These are phyloP conservation scores for Trissolcus japonicus DNA, from an alignment of 2,888 invertebrate species.

Conservation along the genomic window DNA sequence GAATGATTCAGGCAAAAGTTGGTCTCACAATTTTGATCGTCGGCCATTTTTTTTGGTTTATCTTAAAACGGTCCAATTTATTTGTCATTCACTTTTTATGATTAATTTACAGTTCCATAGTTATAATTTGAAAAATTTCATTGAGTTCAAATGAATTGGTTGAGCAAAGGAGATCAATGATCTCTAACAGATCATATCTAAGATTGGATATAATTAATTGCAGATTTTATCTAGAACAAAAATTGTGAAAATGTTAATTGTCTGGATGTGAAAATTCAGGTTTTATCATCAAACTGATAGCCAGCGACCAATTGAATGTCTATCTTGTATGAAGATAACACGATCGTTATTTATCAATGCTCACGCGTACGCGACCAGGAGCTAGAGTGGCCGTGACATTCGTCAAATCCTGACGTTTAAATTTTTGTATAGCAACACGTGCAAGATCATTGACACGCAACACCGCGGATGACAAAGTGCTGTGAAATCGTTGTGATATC, in stretches of 20 bases:
- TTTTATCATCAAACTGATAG: slow-evolving; percentile 66
- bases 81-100: neutral
- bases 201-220: too few relatives aligned
- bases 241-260: too few relatives aligned
- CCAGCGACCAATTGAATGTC: slow-evolving; percentile 65
- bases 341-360: slow-evolving; percentile 66
- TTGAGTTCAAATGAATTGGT: too few relatives aligned
- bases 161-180: too few relatives aligned
- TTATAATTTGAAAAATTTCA: too few relatives aligned
- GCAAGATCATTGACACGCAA: slow-evolving; percentile 1
- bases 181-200: too few relatives aligned
- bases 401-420: slow-evolving; percentile 9
- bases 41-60: neutral
- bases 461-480: too few relatives aligned
- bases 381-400: slow-evolving; percentile 58
- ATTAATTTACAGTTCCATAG: neutral
- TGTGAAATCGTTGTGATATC: too few relatives aligned
- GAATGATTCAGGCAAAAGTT: neutral
- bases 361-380: slow-evolving; percentile 42
- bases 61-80: neutral
- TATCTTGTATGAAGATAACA: slow-evolving; percentile 64
- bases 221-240: too few relatives aligned
- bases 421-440: slow-evolving; percentile 3
- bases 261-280: slow-evolving; percentile 47
- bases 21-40: neutral